A percentile compares a stretch with the other conserved stretches of the same genome.
Evolutionary conservation across 2,797 vertebrate genomes (phyloP).

Genomic region (Sebastes itinus): DNA sequence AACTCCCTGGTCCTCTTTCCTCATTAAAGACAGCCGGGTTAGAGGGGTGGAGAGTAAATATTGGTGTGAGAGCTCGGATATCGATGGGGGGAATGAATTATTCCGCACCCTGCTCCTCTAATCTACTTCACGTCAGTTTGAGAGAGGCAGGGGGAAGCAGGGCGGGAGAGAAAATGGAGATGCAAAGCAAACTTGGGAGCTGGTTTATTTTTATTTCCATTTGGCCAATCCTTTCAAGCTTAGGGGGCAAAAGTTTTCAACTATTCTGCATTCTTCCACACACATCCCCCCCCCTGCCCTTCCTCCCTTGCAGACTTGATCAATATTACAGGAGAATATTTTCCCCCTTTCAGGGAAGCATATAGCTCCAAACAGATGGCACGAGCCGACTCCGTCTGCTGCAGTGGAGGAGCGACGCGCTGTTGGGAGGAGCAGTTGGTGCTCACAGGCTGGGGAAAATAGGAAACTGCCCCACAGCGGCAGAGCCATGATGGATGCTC

Average conservation of each 20-base stretch:
- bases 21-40: constrained; percentile 53
- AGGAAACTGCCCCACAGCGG: constrained; percentile 77
- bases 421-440: constrained; percentile 70
- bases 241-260: constrained; percentile 14
- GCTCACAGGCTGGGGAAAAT: constrained; percentile 66
- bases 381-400: constrained; percentile 62
- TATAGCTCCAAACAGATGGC: constrained; percentile 76
- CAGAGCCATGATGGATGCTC: constrained; percentile 82
- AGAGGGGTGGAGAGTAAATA: constrained; percentile 61
- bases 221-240: constrained; percentile 18
- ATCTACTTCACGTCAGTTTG: constrained; percentile 50
- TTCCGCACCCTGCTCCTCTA: constrained; percentile 26
- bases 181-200: constrained; percentile 32
- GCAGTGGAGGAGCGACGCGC: constrained; percentile 57
- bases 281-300: background rate
- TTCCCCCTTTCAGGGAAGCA: constrained; percentile 16
- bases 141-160: background rate
- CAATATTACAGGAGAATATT: constrained; percentile 48
- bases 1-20: constrained; percentile 25
- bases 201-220: constrained; percentile 31
- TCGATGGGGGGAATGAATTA: constrained; percentile 58
- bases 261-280: constrained; percentile 15
- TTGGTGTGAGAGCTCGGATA: constrained; percentile 37
- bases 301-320: constrained; percentile 19
- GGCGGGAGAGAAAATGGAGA: constrained; percentile 21